phyloP scores from a whole-genome alignment of 2,797 vertebrate species.

The Mormyrus proboscirostris region DNA sequence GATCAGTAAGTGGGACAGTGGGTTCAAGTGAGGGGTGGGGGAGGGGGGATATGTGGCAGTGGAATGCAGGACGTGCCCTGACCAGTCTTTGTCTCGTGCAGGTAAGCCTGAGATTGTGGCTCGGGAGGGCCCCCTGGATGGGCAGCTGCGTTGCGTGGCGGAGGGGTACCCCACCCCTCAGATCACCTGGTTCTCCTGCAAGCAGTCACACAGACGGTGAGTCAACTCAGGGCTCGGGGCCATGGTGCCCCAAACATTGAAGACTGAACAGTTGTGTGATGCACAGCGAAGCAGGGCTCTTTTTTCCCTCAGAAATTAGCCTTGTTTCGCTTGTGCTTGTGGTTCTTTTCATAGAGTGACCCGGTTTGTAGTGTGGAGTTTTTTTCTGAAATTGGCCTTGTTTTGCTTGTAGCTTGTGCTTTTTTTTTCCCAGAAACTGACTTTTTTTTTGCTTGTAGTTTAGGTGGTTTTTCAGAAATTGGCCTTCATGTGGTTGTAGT shows the following conservation, averaged over 20 bases:
- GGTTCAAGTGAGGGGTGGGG: not conserved
- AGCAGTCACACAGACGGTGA: slow-evolving; percentile 80
- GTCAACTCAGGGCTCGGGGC: slow-evolving; percentile 25
- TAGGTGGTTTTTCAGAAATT: not conserved
- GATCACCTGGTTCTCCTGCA: slow-evolving; percentile 91
- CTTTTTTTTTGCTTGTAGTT: not conserved
- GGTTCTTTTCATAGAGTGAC: not conserved
- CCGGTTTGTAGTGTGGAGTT: not conserved
- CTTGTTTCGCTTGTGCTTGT: not conserved
- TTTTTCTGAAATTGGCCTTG: not conserved
- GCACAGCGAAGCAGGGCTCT: not conserved
- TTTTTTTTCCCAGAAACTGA: not conserved
- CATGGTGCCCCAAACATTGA: not conserved
- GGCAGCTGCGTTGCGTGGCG: slow-evolving; percentile 83
- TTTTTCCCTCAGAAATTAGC: not conserved
- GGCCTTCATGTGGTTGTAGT: not conserved
- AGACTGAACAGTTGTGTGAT: not conserved
- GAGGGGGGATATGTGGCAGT: not conserved
- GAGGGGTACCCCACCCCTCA: slow-evolving; percentile 83
- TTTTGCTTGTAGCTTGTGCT: not conserved
- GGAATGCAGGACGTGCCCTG: not conserved
- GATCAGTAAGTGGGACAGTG: slow-evolving; percentile 78
- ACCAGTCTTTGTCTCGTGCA: slow-evolving; percentile 35
- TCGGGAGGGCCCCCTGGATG: slow-evolving; percentile 73
- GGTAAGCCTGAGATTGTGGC: slow-evolving; percentile 87